Evolutionary conservation across 2,888 invertebrate genomes (phyloP), one percentile per base, ranked within the genome.

Genomic region (Timema cristinae): DNA sequence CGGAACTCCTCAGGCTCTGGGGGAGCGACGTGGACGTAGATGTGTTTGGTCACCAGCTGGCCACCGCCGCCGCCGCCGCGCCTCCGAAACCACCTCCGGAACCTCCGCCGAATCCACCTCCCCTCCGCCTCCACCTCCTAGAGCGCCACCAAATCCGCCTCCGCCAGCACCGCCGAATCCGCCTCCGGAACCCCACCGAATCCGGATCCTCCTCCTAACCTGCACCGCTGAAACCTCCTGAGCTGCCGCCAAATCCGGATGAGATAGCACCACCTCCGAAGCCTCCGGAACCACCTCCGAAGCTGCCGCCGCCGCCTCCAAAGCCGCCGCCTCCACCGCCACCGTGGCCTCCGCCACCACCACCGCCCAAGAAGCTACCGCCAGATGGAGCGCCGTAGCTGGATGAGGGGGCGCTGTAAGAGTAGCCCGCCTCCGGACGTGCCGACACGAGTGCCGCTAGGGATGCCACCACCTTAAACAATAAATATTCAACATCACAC

Each of bases 11-110:
- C 74, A 15, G 90, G 92, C 83, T 94, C 93, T 86, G 91, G 93
- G 80, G 94, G 94, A 68, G 94, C 94, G 10, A 94, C 93, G 81
- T 94, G 94, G 9, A 94, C 94, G 86, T 94, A 94, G 82, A 93
- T 93, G 86, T 92, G 93, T 80, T 93, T 94, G 81, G 92, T 92
- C 76, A 93, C 90, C 66, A 92, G 85, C 78, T 68, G 49, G 48
- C 73, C 71, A 15, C 75, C 75, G 67, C 73, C 74, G 50, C 50
- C 66, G 47, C 68, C 70, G 15, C 71, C 74, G 50, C 75, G 50
- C 75, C 74, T 59, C 72, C 74, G 50, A 32, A 56, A 48, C 68
- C 70, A n/a, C 71, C 74, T 48, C 69, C 69, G 1, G 15, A 2
- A 78, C 50, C 32, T 48, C 73, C 71, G 51, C 75, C 75, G 66